These are phyloP conservation scores for Neuroterus valhalla DNA, from an alignment of 1,140 invertebrate species.

Conservation along the genomic window DNA sequence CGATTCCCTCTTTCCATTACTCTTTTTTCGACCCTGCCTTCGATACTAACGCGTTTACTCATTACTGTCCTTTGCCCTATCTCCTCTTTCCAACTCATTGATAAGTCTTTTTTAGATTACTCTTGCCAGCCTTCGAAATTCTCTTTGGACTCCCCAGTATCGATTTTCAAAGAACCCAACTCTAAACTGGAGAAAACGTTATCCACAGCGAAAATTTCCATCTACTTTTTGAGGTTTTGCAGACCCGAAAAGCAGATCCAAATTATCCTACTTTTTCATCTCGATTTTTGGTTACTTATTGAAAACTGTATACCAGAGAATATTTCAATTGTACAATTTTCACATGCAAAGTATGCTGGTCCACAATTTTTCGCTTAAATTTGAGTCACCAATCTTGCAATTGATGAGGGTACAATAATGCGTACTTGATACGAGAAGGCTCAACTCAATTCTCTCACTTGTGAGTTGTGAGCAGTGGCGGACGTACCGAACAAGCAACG, in stretches of 20 bases:
- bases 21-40: slow-evolving; percentile 1
- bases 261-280: not conserved
- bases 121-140: slow-evolving; percentile 12
- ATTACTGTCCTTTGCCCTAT: slow-evolving; percentile 26
- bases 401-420: too few species aligned
- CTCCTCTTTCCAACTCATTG: slow-evolving; percentile 21
- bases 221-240: not conserved
- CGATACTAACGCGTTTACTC: slow-evolving; percentile 28
- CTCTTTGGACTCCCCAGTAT: slow-evolving; percentile 21
- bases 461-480: too few species aligned
- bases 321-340: too few species aligned
- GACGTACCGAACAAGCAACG: too few species aligned
- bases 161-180: slow-evolving; percentile 25
- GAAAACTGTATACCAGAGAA: too few species aligned
- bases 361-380: too few species aligned
- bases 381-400: too few species aligned
- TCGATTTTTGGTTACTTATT: not conserved
- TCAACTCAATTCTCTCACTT: too few species aligned
- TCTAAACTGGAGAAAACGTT: slow-evolving; percentile 2
- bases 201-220: not conserved
- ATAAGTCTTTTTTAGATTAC: slow-evolving; percentile 26
- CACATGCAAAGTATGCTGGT: too few species aligned
- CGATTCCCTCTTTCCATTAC: slow-evolving; percentile 32
- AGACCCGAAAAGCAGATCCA: not conserved
- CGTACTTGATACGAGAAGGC: too few species aligned